Percentiles rank a stretch among this genome's conserved stretches.
These are phyloP conservation scores for Epicauta chinensis DNA, from an alignment of 1,140 invertebrate genomes.

Conservation along the genomic window DNA sequence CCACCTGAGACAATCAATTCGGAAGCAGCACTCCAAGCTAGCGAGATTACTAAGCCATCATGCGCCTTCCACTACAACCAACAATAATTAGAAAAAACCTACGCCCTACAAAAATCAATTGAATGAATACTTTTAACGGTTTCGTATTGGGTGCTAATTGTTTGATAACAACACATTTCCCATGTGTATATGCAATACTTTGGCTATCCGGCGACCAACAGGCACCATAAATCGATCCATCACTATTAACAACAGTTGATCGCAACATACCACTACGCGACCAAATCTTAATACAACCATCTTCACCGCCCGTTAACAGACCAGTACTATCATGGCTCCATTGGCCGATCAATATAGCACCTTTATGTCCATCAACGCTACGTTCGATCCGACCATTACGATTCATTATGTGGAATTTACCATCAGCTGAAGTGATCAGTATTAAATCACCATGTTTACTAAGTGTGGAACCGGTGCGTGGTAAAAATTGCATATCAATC, in stretches of 20 bases:
- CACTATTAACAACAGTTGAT: constrained; percentile 79
- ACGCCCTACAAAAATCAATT: not conserved
- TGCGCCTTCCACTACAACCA: constrained; percentile 89
- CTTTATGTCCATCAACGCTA: constrained; percentile 86
- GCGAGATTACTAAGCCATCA: constrained; percentile 81
- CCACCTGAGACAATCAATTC: constrained; percentile 87
- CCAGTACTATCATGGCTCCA: constrained; percentile 94
- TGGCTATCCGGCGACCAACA: constrained; percentile 84
- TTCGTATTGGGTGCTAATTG: constrained; percentile 85
- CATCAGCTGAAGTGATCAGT: constrained; percentile 85
- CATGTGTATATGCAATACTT: constrained; percentile 78
- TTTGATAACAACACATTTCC: constrained; percentile 80
- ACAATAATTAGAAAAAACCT: constrained; percentile 5
- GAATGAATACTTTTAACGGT: constrained; percentile 59
- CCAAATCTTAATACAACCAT: constrained; percentile 95
- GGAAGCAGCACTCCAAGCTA: constrained; percentile 84
- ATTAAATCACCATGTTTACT: constrained; percentile 78
- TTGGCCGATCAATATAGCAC: constrained; percentile 73
- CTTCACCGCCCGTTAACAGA: constrained; percentile 91
- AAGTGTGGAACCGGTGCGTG: constrained; percentile 44
- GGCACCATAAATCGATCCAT: constrained; percentile 71
- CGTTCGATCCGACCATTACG: constrained; percentile 89
- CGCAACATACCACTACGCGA: constrained; percentile 91
- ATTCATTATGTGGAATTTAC: constrained; percentile 84
- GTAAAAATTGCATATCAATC: constrained; percentile 80